phyloP scores from a whole-genome alignment of 2,113 vertebrate genomes.

The Heterotis niloticus region DNA sequence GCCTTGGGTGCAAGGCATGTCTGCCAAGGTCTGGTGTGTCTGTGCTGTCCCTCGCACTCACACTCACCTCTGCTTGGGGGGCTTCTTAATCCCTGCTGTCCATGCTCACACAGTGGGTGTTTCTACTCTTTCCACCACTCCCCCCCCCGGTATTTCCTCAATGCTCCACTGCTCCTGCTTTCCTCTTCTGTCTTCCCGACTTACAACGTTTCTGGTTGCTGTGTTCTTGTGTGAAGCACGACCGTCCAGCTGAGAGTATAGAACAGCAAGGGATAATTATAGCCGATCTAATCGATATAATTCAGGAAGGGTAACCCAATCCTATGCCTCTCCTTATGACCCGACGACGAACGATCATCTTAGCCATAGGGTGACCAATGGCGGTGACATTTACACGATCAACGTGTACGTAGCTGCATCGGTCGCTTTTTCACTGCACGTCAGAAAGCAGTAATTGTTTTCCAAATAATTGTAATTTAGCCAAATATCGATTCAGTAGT shows the following conservation, averaged over 20 bases:
- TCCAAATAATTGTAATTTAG: conserved; percentile 50
- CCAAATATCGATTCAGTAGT: conserved; percentile 32
- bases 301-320: conserved; percentile 44
- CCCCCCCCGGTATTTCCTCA: neutral
- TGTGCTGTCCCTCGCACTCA: neutral
- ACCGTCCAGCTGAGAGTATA: conserved; percentile 33
- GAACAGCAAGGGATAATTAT: conserved; percentile 34
- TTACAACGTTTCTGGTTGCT: neutral
- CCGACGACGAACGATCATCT: conserved; percentile 32
- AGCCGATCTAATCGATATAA: conserved; percentile 49
- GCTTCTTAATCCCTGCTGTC: conserved; percentile 21
- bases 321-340: conserved; percentile 40
- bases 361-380: conserved; percentile 39
- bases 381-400: conserved; percentile 39
- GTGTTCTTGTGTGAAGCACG: neutral
- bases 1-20: too few species aligned
- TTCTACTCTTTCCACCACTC: neutral
- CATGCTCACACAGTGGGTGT: too few species aligned
- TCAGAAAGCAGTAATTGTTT: conserved; percentile 51
- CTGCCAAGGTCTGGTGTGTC: neutral
- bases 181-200: neutral
- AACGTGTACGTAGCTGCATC: conserved; percentile 45
- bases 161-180: neutral
- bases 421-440: conserved; percentile 45
- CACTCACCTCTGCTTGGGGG: conserved; percentile 13